Conservation (phyloP, 2,113 vertebrate species). For the Opisthocomus hoazin region DNA sequence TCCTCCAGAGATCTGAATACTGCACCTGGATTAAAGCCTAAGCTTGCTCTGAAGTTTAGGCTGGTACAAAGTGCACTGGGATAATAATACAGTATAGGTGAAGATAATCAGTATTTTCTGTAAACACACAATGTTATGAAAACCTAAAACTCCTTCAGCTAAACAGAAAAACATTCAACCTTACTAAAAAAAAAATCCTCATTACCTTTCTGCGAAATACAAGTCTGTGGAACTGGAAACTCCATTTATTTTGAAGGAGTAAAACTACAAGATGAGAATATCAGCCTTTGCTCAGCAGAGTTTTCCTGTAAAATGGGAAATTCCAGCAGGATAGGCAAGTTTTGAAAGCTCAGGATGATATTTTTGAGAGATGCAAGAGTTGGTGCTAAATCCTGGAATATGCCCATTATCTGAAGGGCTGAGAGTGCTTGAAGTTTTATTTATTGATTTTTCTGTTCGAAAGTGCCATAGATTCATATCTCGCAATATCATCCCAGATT, state of each 20-base stretch:
- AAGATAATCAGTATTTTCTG: not conserved
- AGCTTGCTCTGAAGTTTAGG: not conserved
- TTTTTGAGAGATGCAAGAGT: not conserved
- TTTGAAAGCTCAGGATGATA: not conserved
- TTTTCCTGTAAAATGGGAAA: not conserved
- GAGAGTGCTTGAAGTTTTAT: not conserved
- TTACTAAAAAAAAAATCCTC: not conserved
- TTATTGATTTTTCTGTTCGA: conserved; percentile 42
- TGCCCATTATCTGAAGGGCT: not conserved
- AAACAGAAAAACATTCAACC: not conserved
- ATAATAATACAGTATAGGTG: not conserved
- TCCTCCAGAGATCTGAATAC: not conserved
- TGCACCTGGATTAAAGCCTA: not conserved
- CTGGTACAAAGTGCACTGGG: not conserved
- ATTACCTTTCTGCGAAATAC: not conserved
- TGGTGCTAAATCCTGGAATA: conserved; percentile 13
- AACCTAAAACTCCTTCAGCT: not conserved
- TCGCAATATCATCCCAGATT: not conserved
- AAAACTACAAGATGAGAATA: not conserved
- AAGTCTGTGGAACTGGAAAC: not conserved
- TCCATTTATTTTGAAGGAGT: not conserved
- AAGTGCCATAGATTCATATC: conserved; percentile 45
- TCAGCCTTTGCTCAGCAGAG: not conserved
- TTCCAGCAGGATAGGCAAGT: not conserved
- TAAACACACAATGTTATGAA: not conserved